phyloP scores from a whole-genome alignment of 2,797 vertebrate species.

The Glossophaga mutica region DNA sequence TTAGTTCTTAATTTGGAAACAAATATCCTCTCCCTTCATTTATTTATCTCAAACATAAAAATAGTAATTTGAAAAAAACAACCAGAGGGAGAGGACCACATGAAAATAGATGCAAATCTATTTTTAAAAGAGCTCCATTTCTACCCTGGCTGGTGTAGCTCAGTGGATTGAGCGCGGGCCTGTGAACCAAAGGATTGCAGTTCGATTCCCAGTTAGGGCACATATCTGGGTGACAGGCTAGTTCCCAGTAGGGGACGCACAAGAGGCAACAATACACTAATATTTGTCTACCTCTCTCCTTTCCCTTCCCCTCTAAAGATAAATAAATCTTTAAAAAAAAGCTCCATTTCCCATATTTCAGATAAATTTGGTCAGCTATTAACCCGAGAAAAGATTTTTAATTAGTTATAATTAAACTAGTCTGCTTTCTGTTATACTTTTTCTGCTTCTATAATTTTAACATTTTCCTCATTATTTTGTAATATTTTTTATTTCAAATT shows the following conservation, averaged over 20 bases:
- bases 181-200: too few relatives aligned
- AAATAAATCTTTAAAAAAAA: too few relatives aligned
- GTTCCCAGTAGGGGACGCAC: too few relatives aligned
- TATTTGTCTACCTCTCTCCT: too few relatives aligned
- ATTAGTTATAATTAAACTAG: not conserved
- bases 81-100: not conserved
- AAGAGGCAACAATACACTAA: too few relatives aligned
- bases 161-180: too few relatives aligned
- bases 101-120: not conserved
- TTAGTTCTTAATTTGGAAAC: constrained; percentile 16
- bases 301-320: too few relatives aligned
- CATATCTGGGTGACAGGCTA: too few relatives aligned
- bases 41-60: not conserved
- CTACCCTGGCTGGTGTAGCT: too few relatives aligned
- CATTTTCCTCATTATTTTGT: not conserved
- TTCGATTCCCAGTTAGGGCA: too few relatives aligned
- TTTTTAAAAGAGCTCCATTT: not conserved
- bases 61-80: constrained; percentile 3
- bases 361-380: not conserved
- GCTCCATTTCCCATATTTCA: not conserved
- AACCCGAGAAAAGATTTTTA: not conserved
- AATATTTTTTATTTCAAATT: not conserved
- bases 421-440: not conserved
- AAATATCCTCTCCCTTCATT: not conserved
- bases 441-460: not conserved